Evolutionary conservation across 2,113 vertebrate genomes (phyloP), one percentile per base, ranked within the genome.

Genomic region (Recurvirostra avosetta): DNA sequence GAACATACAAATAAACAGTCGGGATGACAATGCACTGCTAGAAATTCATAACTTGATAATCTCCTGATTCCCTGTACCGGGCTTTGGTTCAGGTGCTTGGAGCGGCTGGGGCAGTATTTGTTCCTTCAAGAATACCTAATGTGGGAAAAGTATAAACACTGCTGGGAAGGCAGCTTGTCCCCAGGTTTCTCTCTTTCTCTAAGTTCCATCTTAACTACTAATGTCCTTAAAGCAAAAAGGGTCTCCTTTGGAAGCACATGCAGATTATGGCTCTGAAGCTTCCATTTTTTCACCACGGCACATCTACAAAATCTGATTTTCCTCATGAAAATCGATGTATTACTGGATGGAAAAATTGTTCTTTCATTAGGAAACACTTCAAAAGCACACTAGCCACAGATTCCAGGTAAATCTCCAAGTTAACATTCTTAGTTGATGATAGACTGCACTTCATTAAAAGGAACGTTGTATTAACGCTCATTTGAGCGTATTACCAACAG

Each of bases 301-400:
- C 27, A 75, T 43, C 16, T 75, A 87, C 30, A 91, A 89, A 63
- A 70, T 52, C 34, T 76, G 21, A 53, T 70, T 88, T 84, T 75
- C 53, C 19, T 16, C 34, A 47, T 11, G 38, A 92, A 88, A 74
- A 10, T 55, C 13, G 0, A 8, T 12, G 8, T 41, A 65, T 53
- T 88, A 40, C 21, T 73, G 6, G 5, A 66, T 12, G 59, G 74
- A 50, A 90, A 90, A 89, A 47, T 2, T 14, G 4, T 66, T 65
- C 15, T 90, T 88, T 90, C 38, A 50, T 79, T 38, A 73, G 19
- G 25, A 88, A 95, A 76, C 10, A 45, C 15, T 73, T 86, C 32
- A 53, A 40, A 58, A 45, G 4, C 3, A 1, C 0, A 1, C 15
- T 53, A 79, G 53, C 6, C 50, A 58, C 16, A 83, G n/a, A 61